Conservation (phyloP, 2,888 invertebrate genomes). For the Tipula unca region DNA sequence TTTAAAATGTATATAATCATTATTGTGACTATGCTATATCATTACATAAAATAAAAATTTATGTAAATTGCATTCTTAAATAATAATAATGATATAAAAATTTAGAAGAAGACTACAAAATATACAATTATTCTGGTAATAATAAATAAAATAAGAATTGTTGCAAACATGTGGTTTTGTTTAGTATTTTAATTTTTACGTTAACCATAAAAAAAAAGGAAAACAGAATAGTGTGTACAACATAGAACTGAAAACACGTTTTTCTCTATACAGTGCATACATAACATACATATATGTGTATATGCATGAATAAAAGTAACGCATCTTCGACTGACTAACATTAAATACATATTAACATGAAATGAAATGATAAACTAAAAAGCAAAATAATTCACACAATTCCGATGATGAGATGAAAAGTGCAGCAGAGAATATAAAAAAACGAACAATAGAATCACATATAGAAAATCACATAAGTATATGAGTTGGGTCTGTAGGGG, state of each 20-base stretch:
- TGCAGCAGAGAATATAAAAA: neutral
- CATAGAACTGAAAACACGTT: neutral
- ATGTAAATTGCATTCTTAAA: neutral
- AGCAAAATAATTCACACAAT: neutral
- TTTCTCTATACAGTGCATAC: neutral
- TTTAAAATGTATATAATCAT: neutral
- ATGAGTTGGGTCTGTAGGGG: neutral
- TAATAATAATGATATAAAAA: neutral
- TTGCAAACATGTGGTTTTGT: neutral
- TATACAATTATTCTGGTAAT: neutral
- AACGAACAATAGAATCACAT: neutral
- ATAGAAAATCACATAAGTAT: neutral
- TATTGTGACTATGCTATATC: neutral
- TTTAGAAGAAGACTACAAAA: neutral
- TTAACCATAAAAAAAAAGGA: neutral
- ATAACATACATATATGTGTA: neutral
- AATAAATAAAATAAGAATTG: neutral
- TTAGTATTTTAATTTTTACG: neutral
- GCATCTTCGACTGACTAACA: neutral
- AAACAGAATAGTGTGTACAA: neutral
- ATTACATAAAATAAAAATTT: neutral
- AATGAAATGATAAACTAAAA: neutral
- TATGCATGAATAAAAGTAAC: neutral
- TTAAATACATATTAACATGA: neutral
- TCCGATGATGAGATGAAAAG: neutral